phyloP scores from a whole-genome alignment of 2,888 invertebrate genomes.

The Drosophila paranaensis region DNA sequence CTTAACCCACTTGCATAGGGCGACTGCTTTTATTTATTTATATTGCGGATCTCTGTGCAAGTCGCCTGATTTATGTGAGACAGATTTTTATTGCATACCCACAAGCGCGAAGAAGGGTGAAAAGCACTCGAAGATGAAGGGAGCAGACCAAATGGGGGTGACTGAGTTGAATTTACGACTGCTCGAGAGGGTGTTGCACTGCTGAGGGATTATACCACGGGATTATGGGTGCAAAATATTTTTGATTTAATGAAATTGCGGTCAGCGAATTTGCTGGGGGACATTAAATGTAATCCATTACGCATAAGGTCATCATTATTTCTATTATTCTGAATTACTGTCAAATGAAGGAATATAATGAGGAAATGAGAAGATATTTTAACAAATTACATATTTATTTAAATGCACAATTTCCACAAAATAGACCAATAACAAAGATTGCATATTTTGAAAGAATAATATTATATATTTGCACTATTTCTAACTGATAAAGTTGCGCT shows the following conservation, averaged over 20 bases:
- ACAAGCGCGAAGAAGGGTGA: constrained; percentile 51
- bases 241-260: constrained; percentile 36
- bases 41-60: constrained; percentile 29
- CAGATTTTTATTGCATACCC: constrained; percentile 73
- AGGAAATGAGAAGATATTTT: not conserved
- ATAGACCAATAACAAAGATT: too few relatives aligned
- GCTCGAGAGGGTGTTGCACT: constrained; percentile 49
- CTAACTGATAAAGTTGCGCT: not conserved
- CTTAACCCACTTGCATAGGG: constrained; percentile 53
- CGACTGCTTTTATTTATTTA: constrained; percentile 28
- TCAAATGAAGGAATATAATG: not conserved
- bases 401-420: not conserved
- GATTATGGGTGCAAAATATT: constrained; percentile 41
- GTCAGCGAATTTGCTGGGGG: constrained; percentile 19
- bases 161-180: constrained; percentile 63
- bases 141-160: constrained; percentile 60
- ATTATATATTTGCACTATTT: not conserved
- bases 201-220: constrained; percentile 51
- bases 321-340: not conserved
- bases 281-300: constrained; percentile 13
- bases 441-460: not conserved
- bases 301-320: not conserved
- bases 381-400: not conserved
- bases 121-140: constrained; percentile 35
- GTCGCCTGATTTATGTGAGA: constrained; percentile 67